Evolutionary conservation across 1,140 invertebrate species (phyloP).

Genomic region (Frieseomelitta varia): DNA sequence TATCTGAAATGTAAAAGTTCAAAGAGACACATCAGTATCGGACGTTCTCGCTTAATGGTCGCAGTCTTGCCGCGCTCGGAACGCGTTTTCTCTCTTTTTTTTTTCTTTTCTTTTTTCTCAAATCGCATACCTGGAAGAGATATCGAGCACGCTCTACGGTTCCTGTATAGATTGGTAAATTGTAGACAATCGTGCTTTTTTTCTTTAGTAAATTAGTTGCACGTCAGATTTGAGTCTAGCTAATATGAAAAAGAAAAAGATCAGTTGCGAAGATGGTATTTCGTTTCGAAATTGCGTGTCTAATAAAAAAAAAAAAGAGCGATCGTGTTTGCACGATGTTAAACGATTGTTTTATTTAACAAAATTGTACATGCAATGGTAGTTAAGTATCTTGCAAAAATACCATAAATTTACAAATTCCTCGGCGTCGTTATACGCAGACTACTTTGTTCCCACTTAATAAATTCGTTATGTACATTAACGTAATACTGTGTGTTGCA

Average conservation of each 20-base stretch:
- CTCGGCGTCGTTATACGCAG: background rate
- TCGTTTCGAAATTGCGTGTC: background rate
- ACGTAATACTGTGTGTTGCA: background rate
- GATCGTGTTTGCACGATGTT: background rate
- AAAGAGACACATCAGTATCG: slow-evolving; percentile 70
- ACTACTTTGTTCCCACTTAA: too few relatives aligned
- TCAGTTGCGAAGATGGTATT: background rate
- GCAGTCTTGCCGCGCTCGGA: slow-evolving; percentile 44
- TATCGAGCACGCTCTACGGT: slow-evolving; percentile 19
- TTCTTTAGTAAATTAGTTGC: background rate
- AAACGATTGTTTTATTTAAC: slow-evolving; percentile 38
- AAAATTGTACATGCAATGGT: slow-evolving; percentile 18
- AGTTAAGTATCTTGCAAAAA: background rate
- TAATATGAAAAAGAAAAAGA: background rate
- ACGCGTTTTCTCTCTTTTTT: background rate
- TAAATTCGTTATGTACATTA: background rate
- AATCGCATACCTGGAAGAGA: slow-evolving; percentile 57
- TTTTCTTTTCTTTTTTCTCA: background rate
- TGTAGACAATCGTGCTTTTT: background rate
- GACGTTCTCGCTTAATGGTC: slow-evolving; percentile 31
- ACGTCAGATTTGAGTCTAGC: background rate
- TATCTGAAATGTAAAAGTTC: slow-evolving; percentile 80
- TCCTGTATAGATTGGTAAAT: background rate
- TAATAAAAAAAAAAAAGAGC: slow-evolving; percentile 10
- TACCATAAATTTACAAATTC: background rate